phyloP scores from a whole-genome alignment of 1,140 invertebrate genomes.

The Wasmannia auropunctata region DNA sequence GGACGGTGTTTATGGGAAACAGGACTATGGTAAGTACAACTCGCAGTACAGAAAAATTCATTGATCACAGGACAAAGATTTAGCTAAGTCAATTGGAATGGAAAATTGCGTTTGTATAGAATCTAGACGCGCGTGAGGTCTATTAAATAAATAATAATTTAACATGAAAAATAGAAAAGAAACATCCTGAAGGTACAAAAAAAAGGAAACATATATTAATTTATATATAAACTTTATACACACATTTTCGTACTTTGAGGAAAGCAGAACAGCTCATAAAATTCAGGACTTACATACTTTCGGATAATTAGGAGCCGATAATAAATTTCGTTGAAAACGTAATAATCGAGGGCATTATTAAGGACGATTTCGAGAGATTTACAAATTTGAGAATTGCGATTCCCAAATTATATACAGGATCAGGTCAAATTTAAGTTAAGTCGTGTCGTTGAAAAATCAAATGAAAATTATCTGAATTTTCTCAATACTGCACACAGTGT shows the following conservation, averaged over 20 bases:
- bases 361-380: not conserved
- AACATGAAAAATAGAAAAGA: not conserved
- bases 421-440: not conserved
- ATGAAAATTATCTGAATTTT: slow-evolving; percentile 10
- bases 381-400: not conserved
- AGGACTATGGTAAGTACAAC: slow-evolving; percentile 84
- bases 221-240: slow-evolving; percentile 6
- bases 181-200: not conserved
- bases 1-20: slow-evolving; percentile 82
- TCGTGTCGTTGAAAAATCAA: not conserved
- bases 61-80: slow-evolving; percentile 30
- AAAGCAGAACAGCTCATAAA: not conserved
- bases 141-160: slow-evolving; percentile 15
- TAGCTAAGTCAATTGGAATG: slow-evolving; percentile 4
- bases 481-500: not conserved
- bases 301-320: not conserved
- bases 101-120: not conserved
- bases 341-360: not conserved
- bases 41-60: slow-evolving; percentile 58
- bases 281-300: not conserved
- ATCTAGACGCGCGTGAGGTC: not conserved
- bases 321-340: slow-evolving; percentile 6
- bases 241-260: not conserved
- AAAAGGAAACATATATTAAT: not conserved
- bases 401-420: not conserved